These are phyloP conservation scores for Gymnosoma rotundatum DNA, from an alignment of 2,888 invertebrate genomes.

Conservation along the genomic window DNA sequence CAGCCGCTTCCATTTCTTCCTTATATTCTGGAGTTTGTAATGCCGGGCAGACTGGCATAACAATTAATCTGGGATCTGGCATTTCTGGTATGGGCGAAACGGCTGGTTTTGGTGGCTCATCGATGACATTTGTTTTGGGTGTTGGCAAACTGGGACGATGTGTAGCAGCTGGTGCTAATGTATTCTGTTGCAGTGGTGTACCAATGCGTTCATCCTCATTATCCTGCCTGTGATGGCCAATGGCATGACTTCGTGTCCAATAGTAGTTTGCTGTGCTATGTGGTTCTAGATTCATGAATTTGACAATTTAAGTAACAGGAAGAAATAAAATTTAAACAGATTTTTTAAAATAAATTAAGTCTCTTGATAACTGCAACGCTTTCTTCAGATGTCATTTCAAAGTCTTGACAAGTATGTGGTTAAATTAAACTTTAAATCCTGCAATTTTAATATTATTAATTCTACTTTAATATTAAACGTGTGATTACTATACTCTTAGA, in stretches of 20 bases:
- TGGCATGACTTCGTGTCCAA: constrained; percentile 90
- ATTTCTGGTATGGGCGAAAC: constrained; percentile 63
- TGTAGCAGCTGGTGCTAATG: constrained; percentile 84
- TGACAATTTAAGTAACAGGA: background rate
- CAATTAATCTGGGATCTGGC: constrained; percentile 79
- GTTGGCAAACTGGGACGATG: constrained; percentile 83
- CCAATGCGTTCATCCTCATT: constrained; percentile 80
- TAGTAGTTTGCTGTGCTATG: constrained; percentile 84
- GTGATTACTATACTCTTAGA: too few relatives aligned
- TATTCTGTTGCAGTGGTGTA: constrained; percentile 84
- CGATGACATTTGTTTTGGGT: constrained; percentile 67
- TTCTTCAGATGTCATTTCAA: too few relatives aligned
- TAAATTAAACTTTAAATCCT: too few relatives aligned
- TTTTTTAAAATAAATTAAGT: too few relatives aligned
- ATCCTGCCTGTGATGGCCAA: constrained; percentile 84
- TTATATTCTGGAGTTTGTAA: constrained; percentile 80
- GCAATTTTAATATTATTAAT: too few relatives aligned
- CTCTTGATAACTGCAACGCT: too few relatives aligned
- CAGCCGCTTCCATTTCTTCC: constrained; percentile 79
- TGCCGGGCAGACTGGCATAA: constrained; percentile 80
- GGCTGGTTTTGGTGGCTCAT: constrained; percentile 64
- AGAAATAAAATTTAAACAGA: background rate
- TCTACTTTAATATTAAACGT: too few relatives aligned
- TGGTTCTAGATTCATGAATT: constrained; percentile 75
- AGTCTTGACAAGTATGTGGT: too few relatives aligned